Base-by-base conservation (phyloP, 2,113 vertebrate genomes). In the Melanocharis versteri region DNA sequence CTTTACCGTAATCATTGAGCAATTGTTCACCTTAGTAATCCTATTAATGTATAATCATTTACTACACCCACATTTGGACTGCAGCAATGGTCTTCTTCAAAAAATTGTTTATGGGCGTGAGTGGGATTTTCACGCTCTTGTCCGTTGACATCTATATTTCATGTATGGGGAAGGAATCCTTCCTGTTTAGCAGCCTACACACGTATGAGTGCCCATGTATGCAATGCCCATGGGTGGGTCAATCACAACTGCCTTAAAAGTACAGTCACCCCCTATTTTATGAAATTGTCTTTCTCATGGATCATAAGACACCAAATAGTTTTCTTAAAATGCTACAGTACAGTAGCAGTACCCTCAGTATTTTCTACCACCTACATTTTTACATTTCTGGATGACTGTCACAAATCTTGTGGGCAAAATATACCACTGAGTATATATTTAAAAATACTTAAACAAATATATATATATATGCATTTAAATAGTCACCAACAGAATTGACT, bases 1-100 rank as follows among this genome's bases (percentile, higher is more conserved):
- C 62, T 64, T 87, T 86, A 72, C 50, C 13, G 2, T 76, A 83
- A 91, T 87, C 56, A 76, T 35, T 62, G 75, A 80, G 54, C 68
- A 90, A 90, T 94, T 96, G 75, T 94, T 96, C 90, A 95, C 62
- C 66, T 93, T 91, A 54, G 75, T 90, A 96, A 96, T 94, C 91
- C 91, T 87, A 44, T 96, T 95, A 94, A 39, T 86, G 20, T 83
- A 58, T 58, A 83, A 83, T 77, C 30, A 80, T 85, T 85, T 83
- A 77, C 50, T 83, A 39, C 47, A 88, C 58, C 66, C 85, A 77
- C 68, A 62, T 66, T 22, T 20, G 15, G 68, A 83, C 76, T 42
- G 66, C 50, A 80, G 58, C 62, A 80, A 19, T 85, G 26, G 45
- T 80, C 35, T 11, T 79, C 80, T 85, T 77, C 31, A 65, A 90